phyloP scores from a whole-genome alignment of 2,797 vertebrate genomes.

The Parauchenoglanis ngamensis region DNA sequence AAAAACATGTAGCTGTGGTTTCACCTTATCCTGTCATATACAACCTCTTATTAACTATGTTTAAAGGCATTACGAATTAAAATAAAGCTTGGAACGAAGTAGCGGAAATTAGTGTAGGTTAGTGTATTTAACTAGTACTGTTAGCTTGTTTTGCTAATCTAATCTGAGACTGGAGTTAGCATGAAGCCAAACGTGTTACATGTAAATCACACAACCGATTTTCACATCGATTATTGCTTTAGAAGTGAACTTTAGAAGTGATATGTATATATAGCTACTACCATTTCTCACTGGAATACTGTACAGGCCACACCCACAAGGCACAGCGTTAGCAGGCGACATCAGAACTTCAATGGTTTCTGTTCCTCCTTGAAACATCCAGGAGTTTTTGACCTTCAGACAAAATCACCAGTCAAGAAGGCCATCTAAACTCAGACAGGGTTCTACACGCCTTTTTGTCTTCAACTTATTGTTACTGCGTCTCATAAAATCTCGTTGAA shows the following conservation, averaged over 20 bases:
- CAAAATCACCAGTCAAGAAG: neutral
- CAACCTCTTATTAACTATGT: neutral
- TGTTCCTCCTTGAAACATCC: neutral
- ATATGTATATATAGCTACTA: no score
- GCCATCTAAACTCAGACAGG: neutral
- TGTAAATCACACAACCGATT: neutral
- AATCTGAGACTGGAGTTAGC: neutral
- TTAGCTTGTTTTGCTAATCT: neutral
- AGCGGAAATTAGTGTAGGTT: neutral
- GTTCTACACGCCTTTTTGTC: neutral
- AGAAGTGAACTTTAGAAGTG: neutral
- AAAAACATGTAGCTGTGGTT: neutral
- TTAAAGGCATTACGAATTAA: neutral
- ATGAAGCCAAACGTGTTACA: neutral
- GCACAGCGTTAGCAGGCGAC: no score
- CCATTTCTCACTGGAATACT: no score
- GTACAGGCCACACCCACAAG: no score
- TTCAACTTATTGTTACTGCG: neutral
- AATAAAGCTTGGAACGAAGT: neutral
- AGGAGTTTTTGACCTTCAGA: constrained; percentile 11
- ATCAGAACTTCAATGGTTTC: neutral
- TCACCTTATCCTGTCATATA: neutral
- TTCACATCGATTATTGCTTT: neutral
- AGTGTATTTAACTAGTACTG: neutral
- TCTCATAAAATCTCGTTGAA: constrained; percentile 4